Conservation (phyloP, 2,113 vertebrate genomes). For the Toxostoma redivivum region DNA sequence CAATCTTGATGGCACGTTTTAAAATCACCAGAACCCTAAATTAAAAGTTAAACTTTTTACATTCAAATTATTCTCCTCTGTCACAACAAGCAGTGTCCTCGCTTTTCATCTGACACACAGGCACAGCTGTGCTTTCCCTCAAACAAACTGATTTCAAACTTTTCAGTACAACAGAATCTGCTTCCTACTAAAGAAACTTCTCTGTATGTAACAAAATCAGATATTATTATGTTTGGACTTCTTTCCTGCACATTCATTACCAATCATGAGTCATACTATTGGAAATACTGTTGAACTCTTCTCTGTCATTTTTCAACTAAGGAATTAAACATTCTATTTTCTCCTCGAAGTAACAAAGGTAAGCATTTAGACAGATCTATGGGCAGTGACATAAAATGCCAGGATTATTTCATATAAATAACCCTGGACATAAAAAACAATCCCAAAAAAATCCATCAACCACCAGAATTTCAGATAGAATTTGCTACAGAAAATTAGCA, state of each 20-base stretch:
- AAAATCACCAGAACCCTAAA: neutral
- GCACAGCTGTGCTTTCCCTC: neutral
- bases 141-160: neutral
- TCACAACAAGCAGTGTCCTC: neutral
- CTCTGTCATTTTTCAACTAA: neutral
- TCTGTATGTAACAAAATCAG: neutral
- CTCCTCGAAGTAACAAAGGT: neutral
- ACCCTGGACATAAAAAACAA: neutral
- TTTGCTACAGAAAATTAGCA: neutral
- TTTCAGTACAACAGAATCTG: neutral
- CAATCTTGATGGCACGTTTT: neutral
- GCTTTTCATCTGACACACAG: neutral
- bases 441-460: rapidly evolving
- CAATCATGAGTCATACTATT: neutral
- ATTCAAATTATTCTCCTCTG: neutral
- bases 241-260: neutral
- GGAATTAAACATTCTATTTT: neutral
- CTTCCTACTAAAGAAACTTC: neutral
- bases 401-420: neutral
- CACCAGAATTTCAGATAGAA: neutral
- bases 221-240: neutral
- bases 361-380: neutral
- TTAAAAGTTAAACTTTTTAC: neutral
- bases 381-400: neutral
- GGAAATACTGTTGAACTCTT: neutral